Evolutionary conservation across 2,888 invertebrate species (phyloP).

Genomic region (Cactoblastis cactorum): DNA sequence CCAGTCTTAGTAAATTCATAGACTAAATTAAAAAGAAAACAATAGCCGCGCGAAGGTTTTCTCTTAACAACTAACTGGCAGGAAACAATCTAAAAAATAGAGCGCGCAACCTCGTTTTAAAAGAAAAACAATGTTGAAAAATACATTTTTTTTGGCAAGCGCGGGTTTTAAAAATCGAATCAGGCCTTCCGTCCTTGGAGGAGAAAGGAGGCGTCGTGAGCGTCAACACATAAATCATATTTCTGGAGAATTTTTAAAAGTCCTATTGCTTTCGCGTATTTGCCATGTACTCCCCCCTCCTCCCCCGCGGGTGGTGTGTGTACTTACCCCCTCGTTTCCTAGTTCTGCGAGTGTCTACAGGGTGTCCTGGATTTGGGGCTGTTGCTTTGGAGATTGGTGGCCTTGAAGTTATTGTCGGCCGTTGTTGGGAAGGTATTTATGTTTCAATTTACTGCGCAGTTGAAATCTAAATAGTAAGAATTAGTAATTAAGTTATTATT

Average conservation of each 20-base stretch:
- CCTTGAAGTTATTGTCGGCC: conserved; percentile 27
- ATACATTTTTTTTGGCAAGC: conserved; percentile 37
- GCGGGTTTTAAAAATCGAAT: conserved; percentile 78
- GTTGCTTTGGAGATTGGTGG: conserved; percentile 32
- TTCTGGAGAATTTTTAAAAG: conserved; percentile 80
- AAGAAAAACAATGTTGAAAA: conserved; percentile 41
- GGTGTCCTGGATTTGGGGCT: conserved; percentile 29
- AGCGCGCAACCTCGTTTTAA: conserved; percentile 21
- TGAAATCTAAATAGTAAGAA: conserved; percentile 23
- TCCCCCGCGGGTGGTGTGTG: conserved; percentile 61
- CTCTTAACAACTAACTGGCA: conserved; percentile 1
- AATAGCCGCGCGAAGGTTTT: neutral
- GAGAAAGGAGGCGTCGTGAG: conserved; percentile 65
- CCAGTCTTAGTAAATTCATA: neutral
- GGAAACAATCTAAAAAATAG: conserved; percentile 14
- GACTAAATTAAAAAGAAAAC: neutral
- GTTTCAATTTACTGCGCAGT: no score
- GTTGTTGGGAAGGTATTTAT: conserved; percentile 14
- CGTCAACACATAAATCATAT: conserved; percentile 80
- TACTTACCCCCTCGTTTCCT: conserved; percentile 79
- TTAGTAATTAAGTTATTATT: no score
- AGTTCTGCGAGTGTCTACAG: conserved; percentile 62
- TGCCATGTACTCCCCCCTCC: conserved; percentile 77
- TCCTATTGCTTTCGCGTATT: conserved; percentile 81
- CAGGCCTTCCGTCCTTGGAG: conserved; percentile 67